phyloP scores from a whole-genome alignment of 2,888 invertebrate genomes.

The Psylliodes chrysocephalus region DNA sequence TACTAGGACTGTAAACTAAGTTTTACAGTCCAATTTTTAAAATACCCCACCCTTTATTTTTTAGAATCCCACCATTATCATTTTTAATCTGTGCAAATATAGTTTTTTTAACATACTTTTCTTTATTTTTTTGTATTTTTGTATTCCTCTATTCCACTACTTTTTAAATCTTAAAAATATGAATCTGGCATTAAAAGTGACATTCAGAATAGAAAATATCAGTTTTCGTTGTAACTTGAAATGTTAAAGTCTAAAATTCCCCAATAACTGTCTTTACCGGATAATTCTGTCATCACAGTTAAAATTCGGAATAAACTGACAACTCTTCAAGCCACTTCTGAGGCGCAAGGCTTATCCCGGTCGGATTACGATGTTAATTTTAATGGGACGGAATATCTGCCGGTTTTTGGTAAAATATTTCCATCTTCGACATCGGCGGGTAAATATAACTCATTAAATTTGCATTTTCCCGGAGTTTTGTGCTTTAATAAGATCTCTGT shows the following conservation, averaged over 20 bases:
- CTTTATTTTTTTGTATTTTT: too few relatives aligned
- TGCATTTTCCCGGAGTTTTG: conserved; percentile 14
- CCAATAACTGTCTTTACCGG: conserved; percentile 5
- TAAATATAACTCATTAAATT: conserved; percentile 24
- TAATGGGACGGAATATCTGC: conserved; percentile 7
- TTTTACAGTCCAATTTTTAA: too few relatives aligned
- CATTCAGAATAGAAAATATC: too few relatives aligned
- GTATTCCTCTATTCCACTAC: too few relatives aligned
- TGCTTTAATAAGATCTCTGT: conserved; percentile 15
- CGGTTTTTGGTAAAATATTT: conserved; percentile 20
- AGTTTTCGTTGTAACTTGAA: too few relatives aligned
- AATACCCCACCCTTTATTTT: too few relatives aligned
- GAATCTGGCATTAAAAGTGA: too few relatives aligned
- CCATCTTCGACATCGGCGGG: background rate
- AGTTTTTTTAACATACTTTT: too few relatives aligned
- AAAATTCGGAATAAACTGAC: conserved; percentile 16
- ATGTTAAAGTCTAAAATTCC: background rate
- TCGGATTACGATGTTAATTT: conserved; percentile 12
- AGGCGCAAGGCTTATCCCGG: conserved; percentile 4
- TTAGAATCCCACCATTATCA: too few relatives aligned
- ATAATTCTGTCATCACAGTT: conserved; percentile 10
- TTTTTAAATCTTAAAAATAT: too few relatives aligned
- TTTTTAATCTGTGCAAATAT: too few relatives aligned
- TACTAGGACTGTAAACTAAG: too few relatives aligned
- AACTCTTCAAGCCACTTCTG: background rate